Evolutionary conservation across 1,140 invertebrate genomes (phyloP).

Genomic region (Atta colombica): DNA sequence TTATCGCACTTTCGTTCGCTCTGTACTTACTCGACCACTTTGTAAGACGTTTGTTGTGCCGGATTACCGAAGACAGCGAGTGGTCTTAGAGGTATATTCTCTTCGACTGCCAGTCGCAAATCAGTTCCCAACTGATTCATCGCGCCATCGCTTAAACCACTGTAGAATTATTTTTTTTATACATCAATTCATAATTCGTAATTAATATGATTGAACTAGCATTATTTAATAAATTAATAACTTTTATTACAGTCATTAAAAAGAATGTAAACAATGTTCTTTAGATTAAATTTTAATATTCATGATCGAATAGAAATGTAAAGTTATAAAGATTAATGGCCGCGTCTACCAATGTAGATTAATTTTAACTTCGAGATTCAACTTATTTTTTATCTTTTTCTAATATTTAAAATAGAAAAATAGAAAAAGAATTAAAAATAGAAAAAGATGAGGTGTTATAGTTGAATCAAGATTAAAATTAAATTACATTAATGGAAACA

Average conservation of each 20-base stretch:
- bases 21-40: slow-evolving; percentile 91
- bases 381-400: too few relatives aligned
- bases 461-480: too few relatives aligned
- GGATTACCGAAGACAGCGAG: slow-evolving; percentile 90
- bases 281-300: neutral
- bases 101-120: slow-evolving; percentile 87
- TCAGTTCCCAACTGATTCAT: slow-evolving; percentile 83
- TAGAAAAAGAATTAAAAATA: too few relatives aligned
- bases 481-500: too few relatives aligned
- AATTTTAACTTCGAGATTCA: neutral
- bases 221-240: neutral
- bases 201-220: neutral
- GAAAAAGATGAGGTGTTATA: too few relatives aligned
- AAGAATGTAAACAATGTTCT: neutral
- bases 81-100: slow-evolving; percentile 92
- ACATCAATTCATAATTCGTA: neutral
- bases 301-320: neutral
- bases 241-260: neutral
- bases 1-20: slow-evolving; percentile 22
- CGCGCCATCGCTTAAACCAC: slow-evolving; percentile 82
- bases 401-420: too few relatives aligned
- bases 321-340: neutral
- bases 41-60: slow-evolving; percentile 87
- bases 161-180: slow-evolving; percentile 54
- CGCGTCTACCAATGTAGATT: neutral